Evolutionary conservation across 2,888 invertebrate species (phyloP).

Genomic region (Pristionchus exspectatus): DNA sequence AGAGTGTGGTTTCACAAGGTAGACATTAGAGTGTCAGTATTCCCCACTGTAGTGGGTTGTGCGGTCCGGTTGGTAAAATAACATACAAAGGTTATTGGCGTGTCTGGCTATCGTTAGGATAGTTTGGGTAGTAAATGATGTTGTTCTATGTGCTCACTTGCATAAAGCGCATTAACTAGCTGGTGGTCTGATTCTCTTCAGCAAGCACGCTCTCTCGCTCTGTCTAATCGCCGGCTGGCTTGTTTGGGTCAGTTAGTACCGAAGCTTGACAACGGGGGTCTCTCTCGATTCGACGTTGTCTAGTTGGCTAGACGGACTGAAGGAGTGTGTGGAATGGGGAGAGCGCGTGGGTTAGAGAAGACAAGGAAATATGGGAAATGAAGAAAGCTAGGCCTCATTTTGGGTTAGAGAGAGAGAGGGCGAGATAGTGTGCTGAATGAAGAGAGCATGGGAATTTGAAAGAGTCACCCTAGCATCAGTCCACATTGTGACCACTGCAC

Average conservation of each 20-base stretch:
- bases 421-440: too few relatives aligned
- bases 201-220: not conserved
- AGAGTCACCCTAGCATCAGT: not conserved
- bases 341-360: too few relatives aligned
- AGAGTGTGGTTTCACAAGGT: too few relatives aligned
- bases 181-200: not conserved
- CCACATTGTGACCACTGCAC: not conserved
- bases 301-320: not conserved
- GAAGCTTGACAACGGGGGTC: not conserved
- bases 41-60: too few relatives aligned
- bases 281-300: not conserved
- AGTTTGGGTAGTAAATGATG: not conserved
- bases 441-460: not conserved
- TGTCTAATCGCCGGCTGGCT: not conserved
- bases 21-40: too few relatives aligned
- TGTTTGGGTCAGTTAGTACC: not conserved
- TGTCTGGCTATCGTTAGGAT: too few relatives aligned
- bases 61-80: too few relatives aligned
- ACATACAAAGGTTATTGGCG: too few relatives aligned
- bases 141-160: conserved; percentile 12
- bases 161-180: not conserved
- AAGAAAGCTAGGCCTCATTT: too few relatives aligned
- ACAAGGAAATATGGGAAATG: too few relatives aligned
- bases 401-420: not conserved
- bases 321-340: not conserved